phyloP scores from a whole-genome alignment of 1,140 invertebrate species.

The Xylocopa sonorina region DNA sequence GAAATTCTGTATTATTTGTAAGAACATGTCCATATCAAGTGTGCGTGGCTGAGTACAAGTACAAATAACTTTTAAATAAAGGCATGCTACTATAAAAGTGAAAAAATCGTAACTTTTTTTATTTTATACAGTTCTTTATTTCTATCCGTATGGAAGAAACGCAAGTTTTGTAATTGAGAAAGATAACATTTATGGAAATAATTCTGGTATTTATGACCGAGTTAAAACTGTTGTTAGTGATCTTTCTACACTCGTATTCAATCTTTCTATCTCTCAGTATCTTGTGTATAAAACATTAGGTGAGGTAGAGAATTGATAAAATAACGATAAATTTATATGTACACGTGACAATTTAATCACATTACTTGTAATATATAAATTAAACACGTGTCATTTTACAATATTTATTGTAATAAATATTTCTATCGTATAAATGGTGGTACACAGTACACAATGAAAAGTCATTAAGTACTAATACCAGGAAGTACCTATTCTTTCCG shows the following conservation, averaged over 20 bases:
- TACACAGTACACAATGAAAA: conserved; percentile 60
- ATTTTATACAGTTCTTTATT: not conserved
- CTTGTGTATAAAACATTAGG: not conserved
- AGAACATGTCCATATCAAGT: not conserved
- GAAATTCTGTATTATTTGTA: not conserved
- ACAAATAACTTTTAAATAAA: not conserved
- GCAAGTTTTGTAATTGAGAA: not conserved
- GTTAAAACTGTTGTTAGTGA: not conserved
- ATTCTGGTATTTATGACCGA: not conserved
- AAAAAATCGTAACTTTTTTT: not conserved
- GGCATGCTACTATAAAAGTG: no score
- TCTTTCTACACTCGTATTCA: not conserved
- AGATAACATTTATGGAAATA: not conserved
- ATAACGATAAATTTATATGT: conserved; percentile 30
- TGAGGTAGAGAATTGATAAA: conserved; percentile 17
- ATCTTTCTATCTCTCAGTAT: not conserved
- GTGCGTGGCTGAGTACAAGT: not conserved
- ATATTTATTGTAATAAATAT: conserved; percentile 69
- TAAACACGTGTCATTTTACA: conserved; percentile 48
- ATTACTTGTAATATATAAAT: conserved; percentile 60
- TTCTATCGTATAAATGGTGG: conserved; percentile 48
- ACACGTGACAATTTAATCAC: conserved; percentile 42
- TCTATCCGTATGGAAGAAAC: not conserved
- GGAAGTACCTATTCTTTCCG: conserved; percentile 33
- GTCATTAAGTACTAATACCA: conserved; percentile 56